Conservation (phyloP, 2,888 invertebrate species). For the Notocelia uddmanniana region DNA sequence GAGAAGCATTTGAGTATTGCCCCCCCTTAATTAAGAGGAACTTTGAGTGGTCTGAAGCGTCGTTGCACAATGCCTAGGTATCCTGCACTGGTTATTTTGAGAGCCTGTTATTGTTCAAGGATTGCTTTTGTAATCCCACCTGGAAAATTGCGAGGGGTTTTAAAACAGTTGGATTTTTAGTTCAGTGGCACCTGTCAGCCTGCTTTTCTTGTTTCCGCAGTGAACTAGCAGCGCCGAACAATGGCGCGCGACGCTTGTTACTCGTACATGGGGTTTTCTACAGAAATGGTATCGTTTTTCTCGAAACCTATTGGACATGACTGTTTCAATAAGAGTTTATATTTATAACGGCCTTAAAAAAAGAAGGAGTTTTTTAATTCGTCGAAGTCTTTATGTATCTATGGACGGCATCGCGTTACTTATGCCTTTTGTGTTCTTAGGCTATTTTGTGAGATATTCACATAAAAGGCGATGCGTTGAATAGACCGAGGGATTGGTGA, state of each 20-base stretch:
- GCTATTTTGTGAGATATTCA: slow-evolving; percentile 65
- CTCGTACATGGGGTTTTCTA: too few relatives aligned
- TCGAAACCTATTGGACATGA: background rate
- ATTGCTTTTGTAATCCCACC: slow-evolving; percentile 66
- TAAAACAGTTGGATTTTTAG: slow-evolving; percentile 41
- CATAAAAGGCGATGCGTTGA: slow-evolving; percentile 62
- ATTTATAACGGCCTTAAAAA: too few relatives aligned
- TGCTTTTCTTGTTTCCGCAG: slow-evolving; percentile 29
- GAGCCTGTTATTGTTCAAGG: slow-evolving; percentile 69
- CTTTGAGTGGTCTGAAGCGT: slow-evolving; percentile 76
- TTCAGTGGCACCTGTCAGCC: slow-evolving; percentile 24
- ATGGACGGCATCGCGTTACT: slow-evolving; percentile 24
- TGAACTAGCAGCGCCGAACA: slow-evolving; percentile 24
- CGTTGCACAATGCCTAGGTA: slow-evolving; percentile 66
- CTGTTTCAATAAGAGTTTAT: too few relatives aligned
- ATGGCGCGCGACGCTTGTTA: slow-evolving; percentile 7
- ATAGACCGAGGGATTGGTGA: slow-evolving; percentile 63
- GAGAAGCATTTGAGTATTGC: slow-evolving; percentile 74
- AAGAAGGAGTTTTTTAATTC: too few relatives aligned
- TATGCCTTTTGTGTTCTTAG: slow-evolving; percentile 61
- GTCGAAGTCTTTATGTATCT: too few relatives aligned
- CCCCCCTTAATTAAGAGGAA: slow-evolving; percentile 81
- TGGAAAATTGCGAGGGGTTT: slow-evolving; percentile 59
- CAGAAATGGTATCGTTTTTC: slow-evolving; percentile 4
- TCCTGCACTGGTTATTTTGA: slow-evolving; percentile 63